Evolutionary conservation across 2,797 vertebrate species (phyloP).

Genomic region (Hephaestus fuliginosus): DNA sequence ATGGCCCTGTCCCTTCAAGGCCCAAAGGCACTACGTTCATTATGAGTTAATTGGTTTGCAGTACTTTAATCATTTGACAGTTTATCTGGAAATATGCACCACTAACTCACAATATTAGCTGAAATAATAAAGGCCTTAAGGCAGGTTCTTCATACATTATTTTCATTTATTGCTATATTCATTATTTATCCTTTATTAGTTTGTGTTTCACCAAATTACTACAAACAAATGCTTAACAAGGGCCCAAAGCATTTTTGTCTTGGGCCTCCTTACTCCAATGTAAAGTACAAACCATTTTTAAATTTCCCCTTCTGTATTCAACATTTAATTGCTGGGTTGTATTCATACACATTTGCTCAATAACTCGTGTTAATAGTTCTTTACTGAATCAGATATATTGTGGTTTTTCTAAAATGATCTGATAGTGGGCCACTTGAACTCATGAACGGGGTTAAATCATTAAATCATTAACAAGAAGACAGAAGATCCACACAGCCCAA

Average conservation of each 20-base stretch:
- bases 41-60: background rate
- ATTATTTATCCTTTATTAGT: background rate
- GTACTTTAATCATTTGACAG: background rate
- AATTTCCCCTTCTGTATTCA: background rate
- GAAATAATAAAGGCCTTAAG: background rate
- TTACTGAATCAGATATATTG: background rate
- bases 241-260: background rate
- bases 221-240: background rate
- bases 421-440: background rate
- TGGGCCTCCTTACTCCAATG: too few species aligned
- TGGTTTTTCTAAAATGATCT: background rate
- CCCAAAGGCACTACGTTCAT: background rate
- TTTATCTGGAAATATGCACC: background rate
- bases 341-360: background rate
- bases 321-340: background rate
- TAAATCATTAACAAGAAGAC: background rate
- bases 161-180: too few species aligned
- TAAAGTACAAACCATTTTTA: background rate
- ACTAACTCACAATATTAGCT: background rate
- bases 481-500: background rate
- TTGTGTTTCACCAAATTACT: background rate
- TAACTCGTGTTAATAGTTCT: background rate
- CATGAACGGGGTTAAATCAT: background rate
- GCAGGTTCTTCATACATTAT: background rate
- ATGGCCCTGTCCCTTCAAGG: background rate